These are phyloP conservation scores for Philopotamus ludificatus DNA, from an alignment of 1,140 invertebrate species.

Conservation along the genomic window DNA sequence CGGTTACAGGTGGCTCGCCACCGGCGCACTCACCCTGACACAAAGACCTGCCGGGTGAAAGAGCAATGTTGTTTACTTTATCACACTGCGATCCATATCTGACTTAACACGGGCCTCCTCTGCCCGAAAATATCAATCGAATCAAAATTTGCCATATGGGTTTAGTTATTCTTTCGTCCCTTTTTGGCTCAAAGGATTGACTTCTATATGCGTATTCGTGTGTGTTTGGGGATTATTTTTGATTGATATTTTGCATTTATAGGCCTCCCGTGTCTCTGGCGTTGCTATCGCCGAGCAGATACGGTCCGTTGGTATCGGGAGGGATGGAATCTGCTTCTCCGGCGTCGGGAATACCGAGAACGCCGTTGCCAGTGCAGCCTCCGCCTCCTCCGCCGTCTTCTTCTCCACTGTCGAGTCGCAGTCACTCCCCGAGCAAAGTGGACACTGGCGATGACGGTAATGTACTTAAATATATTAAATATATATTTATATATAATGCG, in stretches of 20 bases:
- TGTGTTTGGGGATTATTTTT: slow-evolving; percentile 1
- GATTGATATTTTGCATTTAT: slow-evolving; percentile 31
- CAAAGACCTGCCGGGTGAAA: slow-evolving; percentile 28
- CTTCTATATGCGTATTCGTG: neutral
- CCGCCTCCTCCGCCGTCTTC: slow-evolving; percentile 44
- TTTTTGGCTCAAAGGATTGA: neutral
- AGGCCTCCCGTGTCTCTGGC: slow-evolving; percentile 59
- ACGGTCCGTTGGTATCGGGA: slow-evolving; percentile 44
- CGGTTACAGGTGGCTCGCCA: neutral
- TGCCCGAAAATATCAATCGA: slow-evolving; percentile 3
- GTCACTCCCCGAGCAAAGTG: slow-evolving; percentile 34
- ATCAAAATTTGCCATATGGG: slow-evolving; percentile 16
- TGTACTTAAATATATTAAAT: neutral
- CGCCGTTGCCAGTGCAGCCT: slow-evolving; percentile 46
- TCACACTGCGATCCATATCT: slow-evolving; percentile 21
- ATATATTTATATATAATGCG: too few species aligned
- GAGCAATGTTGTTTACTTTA: slow-evolving; percentile 30
- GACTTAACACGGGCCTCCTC: slow-evolving; percentile 7
- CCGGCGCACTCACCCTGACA: slow-evolving; percentile 15
- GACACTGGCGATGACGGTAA: slow-evolving; percentile 40
- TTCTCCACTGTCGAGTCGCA: slow-evolving; percentile 30
- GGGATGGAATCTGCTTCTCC: slow-evolving; percentile 45
- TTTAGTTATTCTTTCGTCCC: slow-evolving; percentile 23
- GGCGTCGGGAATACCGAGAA: slow-evolving; percentile 47
- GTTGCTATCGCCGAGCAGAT: slow-evolving; percentile 58